These are phyloP conservation scores for Conchocele bisecta DNA, from an alignment of 2,888 invertebrate species.

Conservation along the genomic window DNA sequence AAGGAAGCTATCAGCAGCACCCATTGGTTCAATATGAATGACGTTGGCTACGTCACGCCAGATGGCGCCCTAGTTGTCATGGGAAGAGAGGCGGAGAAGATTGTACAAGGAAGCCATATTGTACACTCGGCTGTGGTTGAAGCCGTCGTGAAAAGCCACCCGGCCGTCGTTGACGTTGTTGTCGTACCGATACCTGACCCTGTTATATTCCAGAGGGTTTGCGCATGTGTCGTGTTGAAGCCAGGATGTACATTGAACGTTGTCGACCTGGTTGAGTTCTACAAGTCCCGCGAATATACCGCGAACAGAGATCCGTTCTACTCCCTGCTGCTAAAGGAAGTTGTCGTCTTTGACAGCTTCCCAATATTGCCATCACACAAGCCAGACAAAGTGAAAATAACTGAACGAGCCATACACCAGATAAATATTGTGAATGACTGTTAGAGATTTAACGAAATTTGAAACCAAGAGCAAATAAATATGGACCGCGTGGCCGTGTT, in stretches of 20 bases:
- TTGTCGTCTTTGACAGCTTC: background rate
- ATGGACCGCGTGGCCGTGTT: no score
- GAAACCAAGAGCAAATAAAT: no score
- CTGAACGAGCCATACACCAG: background rate
- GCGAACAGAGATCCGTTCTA: background rate
- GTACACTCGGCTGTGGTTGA: conserved; percentile 22
- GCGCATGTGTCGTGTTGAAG: conserved; percentile 40
- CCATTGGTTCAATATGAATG: conserved; percentile 47
- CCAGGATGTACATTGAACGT: conserved; percentile 7
- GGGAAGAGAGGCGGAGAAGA: conserved; percentile 22
- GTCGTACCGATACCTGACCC: conserved; percentile 33
- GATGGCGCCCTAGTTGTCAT: conserved; percentile 15
- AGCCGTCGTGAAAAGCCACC: conserved; percentile 29
- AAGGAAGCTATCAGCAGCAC: conserved; percentile 9
- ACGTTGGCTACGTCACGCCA: conserved; percentile 20
- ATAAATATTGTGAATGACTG: no score
- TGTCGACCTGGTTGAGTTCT: conserved; percentile 9
- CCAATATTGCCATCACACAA: background rate
- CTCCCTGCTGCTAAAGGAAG: background rate
- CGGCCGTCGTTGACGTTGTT: conserved; percentile 39
- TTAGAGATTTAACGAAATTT: no score
- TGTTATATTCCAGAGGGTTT: conserved; percentile 16
- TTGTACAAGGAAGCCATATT: conserved; percentile 14
- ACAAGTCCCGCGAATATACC: background rate
- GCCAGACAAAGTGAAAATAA: background rate